Base-by-base conservation (phyloP, 1,140 invertebrate genomes). In the Homalodisca vitripennis region DNA sequence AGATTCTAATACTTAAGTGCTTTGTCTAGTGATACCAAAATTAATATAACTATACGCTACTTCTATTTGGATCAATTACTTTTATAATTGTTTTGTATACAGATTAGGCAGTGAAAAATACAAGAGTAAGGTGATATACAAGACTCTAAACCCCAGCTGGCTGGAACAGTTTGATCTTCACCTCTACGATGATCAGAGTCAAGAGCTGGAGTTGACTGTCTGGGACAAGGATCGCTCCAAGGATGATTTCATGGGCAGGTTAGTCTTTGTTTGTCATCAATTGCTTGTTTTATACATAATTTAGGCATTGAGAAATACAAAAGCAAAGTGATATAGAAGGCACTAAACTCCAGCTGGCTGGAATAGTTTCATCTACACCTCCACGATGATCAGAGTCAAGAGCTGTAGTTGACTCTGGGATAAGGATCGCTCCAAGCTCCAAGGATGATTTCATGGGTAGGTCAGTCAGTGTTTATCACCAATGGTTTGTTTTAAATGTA, bases 221-320 rank as follows among this genome's bases (percentile, higher is more conserved):
- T 96, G 89, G 87, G 94, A 97, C 78, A 92, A 94, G 75, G 92
- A 95, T 76, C 87, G 88, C 66, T 87, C 88, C 6, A 90, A 88
- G 74, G 94, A 97, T 79, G 92, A 95, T 77, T 88, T 94, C 71
- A 91, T 98, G 83, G 92, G 92, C 70, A 88, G 87, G 85, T 90
- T 80, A 77, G 63, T 41, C 34, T 10, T 6, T 41, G 34, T 41
- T n/a, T n/a, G n/a, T n/a, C n/a, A n/a, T n/a, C n/a, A n/a, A n/a
- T n/a, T n/a, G n/a, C n/a, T n/a, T n/a, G n/a, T n/a, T n/a, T n/a
- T n/a, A n/a, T n/a, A n/a, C n/a, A n/a, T n/a, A n/a, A n/a, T n/a
- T n/a, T 99, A 77, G 96, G 95, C 71, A 94, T 92, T 76, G 97
- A 99, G 83, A 98, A 98, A 81, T 98, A 97, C 83, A 98, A 98